Evolutionary conservation across 2,888 invertebrate genomes (phyloP).

Genomic region (Pyralis farinalis): DNA sequence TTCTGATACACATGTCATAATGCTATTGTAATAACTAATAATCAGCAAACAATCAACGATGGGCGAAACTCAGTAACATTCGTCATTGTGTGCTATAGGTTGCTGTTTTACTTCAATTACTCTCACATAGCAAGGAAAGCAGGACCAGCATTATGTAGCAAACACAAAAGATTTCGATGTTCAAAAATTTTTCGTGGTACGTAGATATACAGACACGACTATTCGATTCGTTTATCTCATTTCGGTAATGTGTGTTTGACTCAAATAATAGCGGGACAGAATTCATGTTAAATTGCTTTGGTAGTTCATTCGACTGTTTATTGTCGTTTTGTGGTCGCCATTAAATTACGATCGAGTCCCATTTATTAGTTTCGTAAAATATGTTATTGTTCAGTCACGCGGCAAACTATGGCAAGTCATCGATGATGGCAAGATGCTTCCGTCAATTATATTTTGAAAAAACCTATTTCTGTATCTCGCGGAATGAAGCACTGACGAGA

Average conservation of each 20-base stretch:
- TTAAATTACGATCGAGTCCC: slow-evolving; percentile 4
- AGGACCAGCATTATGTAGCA: not conserved
- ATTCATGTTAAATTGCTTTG: slow-evolving; percentile 34
- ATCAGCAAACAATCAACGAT: slow-evolving; percentile 25
- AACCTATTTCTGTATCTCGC: no score
- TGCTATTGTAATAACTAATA: slow-evolving; percentile 56
- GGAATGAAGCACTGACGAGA: no score
- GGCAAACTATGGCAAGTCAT: no score
- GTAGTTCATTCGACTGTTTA: slow-evolving; percentile 33
- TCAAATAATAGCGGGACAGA: slow-evolving; percentile 35
- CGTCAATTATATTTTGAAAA: no score
- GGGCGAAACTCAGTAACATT: no score
- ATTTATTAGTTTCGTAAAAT: slow-evolving; percentile 12
- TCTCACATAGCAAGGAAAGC: not conserved
- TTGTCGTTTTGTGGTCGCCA: slow-evolving; percentile 26
- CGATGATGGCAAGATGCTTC: no score
- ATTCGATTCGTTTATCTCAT: slow-evolving; percentile 57
- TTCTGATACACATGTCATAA: slow-evolving; percentile 36
- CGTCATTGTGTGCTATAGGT: no score
- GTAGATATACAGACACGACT: slow-evolving; percentile 27
- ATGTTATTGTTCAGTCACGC: not conserved
- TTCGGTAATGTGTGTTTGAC: slow-evolving; percentile 40
- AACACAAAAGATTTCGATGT: not conserved
- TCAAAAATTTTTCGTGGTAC: not conserved
- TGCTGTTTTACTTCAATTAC: no score